Base-by-base conservation (phyloP, 1,140 invertebrate species). In the Zaprionus ghesquierei region DNA sequence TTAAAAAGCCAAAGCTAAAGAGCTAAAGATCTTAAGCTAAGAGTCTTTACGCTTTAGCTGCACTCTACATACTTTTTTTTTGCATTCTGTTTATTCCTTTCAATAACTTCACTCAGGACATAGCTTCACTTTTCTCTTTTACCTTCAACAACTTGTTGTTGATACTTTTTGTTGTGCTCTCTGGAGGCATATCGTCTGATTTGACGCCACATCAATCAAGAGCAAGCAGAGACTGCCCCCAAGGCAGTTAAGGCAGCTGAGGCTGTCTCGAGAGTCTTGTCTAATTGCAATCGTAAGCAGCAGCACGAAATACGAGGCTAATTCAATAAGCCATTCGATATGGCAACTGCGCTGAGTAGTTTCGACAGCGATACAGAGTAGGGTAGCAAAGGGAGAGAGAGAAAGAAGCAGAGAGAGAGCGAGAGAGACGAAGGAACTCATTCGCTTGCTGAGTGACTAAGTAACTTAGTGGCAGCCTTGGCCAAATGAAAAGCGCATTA, bases 401-500 rank as follows among this genome's bases (percentile, higher is more conserved):
- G 35, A 12, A 35, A 29, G 58, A 13, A 56, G 20, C 33, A 61
- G 33, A 46, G 13, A 33, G 18, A 53, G 9, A 13, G 23, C n/a
- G 8, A 38, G 12, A 35, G 25, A 55, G 18, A 60, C 13, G 25
- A 22, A 25, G 56, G 33, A 65, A 44, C 64, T 79, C 59, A 75
- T 79, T 75, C 75, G 70, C 63, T 79, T 65, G 70, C 33, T 10
- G n/a, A 23, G n/a, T 53, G 38, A 9, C 20, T 25, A 15, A 56
- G 58, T 38, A n/a, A 22, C 41, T 35, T 23, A 63, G 68, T 44
- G 27, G 46, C 22, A 15, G 68, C 59, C 60, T 65, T 64, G 51
- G 41, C 62, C 56, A 33, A 71, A 65, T 71, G 54, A 71, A 71
- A 68, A 72, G 69, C 69, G 55, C 55, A 72, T 66, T 59, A 72